Base-by-base conservation (phyloP, 1,140 invertebrate species). In the Temnothorax curvispinosus region DNA sequence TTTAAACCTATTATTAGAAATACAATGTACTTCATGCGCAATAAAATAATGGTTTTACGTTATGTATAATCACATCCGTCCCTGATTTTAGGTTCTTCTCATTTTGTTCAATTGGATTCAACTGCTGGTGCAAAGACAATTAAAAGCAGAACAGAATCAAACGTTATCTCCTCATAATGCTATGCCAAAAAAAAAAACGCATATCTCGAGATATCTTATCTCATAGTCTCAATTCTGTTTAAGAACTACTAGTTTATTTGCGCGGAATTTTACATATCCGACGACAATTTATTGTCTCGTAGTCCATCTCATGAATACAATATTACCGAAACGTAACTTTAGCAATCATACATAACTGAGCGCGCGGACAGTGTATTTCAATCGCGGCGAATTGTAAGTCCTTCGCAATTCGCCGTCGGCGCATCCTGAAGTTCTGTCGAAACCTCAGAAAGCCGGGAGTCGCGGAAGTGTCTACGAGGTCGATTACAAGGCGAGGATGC, bases 301-400 rank as follows among this genome's bases (percentile, higher is more conserved):
- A 76, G 6, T 4, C 21, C 56, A 56, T 8, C 1, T 76, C 35
- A 15, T 11, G 9, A 71, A 81, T 69, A 69, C 8, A 27, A 27
- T 27, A 81, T 81, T 41, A 80, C 13, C 32, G 21, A n/a, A 67
- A 56, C n/a, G 3, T 67, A 38, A 52, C n/a, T 52, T 80, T 27
- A 27, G 41, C 47, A 50, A 41, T 32, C 38, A 2, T 13, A 56
- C 67, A 77, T 27, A 77, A 44, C 13, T 52, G 1, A 67, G 13
- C 35, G 38, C 32, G 50, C 13, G 44, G 32, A 54, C n/a, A 77
- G 32, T 18, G 62, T 54, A 54, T 9, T 38, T 71, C 6, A 21
- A 35, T 8, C 21, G 27, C 76, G 15, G 13, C 11, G 11, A 35
- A 9, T 78, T 35, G 3, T 18, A 11, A 44, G 27, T 58, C 13